Conservation (phyloP, 2,113 vertebrate species). For the Symphodus melops region DNA sequence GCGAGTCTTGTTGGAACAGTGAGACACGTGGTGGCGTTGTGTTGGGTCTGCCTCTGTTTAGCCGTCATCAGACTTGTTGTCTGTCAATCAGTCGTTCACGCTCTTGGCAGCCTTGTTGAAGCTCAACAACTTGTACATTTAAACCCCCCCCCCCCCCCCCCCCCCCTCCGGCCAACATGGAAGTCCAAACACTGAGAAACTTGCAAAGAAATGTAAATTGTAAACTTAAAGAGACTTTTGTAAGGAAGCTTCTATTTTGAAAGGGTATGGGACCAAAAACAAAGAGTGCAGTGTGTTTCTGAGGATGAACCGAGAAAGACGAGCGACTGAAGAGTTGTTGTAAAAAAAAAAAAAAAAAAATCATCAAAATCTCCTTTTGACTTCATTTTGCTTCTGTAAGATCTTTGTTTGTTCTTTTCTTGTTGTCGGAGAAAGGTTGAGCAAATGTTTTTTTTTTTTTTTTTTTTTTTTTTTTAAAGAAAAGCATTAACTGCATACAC, state of each 20-base stretch:
- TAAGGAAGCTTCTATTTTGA: slow-evolving; percentile 79
- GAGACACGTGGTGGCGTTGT: background rate
- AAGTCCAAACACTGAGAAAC: slow-evolving; percentile 66
- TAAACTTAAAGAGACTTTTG: slow-evolving; percentile 74
- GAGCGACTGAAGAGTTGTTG: slow-evolving; percentile 50
- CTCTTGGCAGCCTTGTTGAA: slow-evolving; percentile 35
- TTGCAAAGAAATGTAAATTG: slow-evolving; percentile 68
- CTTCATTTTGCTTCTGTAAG: slow-evolving; percentile 53
- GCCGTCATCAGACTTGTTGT: background rate
- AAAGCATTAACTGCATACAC: slow-evolving; percentile 38
- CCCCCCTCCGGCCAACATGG: slow-evolving; percentile 60
- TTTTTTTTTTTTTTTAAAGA: too few relatives aligned
- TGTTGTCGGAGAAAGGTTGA: slow-evolving; percentile 12
- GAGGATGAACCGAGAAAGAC: slow-evolving; percentile 48
- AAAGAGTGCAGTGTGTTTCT: slow-evolving; percentile 55
- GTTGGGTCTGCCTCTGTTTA: too few relatives aligned
- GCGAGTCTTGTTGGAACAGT: background rate
- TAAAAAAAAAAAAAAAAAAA: too few relatives aligned
- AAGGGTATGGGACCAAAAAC: slow-evolving; percentile 73
- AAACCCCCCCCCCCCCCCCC: too few relatives aligned
- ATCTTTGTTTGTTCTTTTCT: slow-evolving; percentile 25
- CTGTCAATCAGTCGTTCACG: slow-evolving; percentile 16
- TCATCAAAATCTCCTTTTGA: slow-evolving; percentile 50
- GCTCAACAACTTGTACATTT: slow-evolving; percentile 64
- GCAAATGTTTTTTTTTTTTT: slow-evolving; percentile 51